A percentile compares a stretch with the other conserved stretches of the same genome.
Conservation (phyloP, 2,888 invertebrate species). For the Nebria salina region DNA sequence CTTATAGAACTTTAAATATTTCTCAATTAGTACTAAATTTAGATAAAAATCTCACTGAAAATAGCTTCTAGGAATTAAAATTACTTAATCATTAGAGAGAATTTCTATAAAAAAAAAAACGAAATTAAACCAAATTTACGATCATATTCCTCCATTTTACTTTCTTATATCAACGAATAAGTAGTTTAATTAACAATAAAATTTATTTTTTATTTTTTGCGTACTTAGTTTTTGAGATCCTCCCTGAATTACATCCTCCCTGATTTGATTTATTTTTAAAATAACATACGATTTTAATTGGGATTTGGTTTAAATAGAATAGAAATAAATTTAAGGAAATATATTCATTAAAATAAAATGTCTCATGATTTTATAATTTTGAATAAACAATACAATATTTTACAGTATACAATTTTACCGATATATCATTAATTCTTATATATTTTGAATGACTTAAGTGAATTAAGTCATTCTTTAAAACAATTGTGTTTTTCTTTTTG, state of each 20-base stretch:
- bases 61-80: conserved; percentile 36
- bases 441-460: background rate
- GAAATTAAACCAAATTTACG: background rate
- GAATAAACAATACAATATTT: background rate
- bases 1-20: conserved; percentile 43
- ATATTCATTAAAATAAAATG: no score
- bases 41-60: conserved; percentile 37
- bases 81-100: conserved; percentile 36
- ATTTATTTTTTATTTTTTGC: no score
- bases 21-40: conserved; percentile 44
- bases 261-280: no score
- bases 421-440: background rate
- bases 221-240: no score
- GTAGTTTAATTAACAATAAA: no score
- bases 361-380: background rate
- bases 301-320: no score
- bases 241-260: no score
- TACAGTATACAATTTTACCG: background rate
- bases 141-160: no score
- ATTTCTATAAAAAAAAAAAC: background rate
- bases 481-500: background rate
- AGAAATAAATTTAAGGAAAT: no score
- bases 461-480: background rate
- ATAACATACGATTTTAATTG: no score
- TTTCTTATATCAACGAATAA: no score